Conservation (phyloP, 2,113 vertebrate genomes). For the Xyliphius kryptos region DNA sequence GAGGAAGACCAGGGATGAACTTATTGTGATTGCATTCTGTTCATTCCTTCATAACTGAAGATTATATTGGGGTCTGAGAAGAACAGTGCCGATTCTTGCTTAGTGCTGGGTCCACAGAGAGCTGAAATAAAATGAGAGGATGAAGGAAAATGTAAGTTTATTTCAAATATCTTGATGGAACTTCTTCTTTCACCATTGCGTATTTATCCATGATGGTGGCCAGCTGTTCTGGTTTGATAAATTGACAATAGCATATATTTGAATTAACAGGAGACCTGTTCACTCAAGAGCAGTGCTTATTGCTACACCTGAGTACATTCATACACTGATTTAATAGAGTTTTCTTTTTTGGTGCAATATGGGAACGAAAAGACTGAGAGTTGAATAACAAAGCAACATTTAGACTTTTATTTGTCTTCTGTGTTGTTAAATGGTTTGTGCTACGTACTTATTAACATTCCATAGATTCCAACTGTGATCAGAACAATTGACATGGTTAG, state of each 20-base stretch:
- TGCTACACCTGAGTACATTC: slow-evolving; percentile 33
- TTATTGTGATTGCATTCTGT: slow-evolving; percentile 21
- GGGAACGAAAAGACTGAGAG: slow-evolving; percentile 10
- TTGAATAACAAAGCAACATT: slow-evolving; percentile 21
- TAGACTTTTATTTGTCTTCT: too few species aligned
- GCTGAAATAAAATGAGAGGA: slow-evolving; percentile 20
- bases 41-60: slow-evolving; percentile 27
- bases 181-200: slow-evolving; percentile 31
- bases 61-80: slow-evolving; percentile 12
- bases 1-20: slow-evolving; percentile 17
- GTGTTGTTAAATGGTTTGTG: too few species aligned
- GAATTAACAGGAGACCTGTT: slow-evolving; percentile 36
- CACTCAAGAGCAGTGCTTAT: slow-evolving; percentile 24
- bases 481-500: too few species aligned
- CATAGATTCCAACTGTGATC: too few species aligned
- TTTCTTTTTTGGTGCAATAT: slow-evolving; percentile 17
- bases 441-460: too few species aligned
- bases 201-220: slow-evolving; percentile 38
- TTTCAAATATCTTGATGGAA: slow-evolving; percentile 40
- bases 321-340: slow-evolving; percentile 37
- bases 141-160: slow-evolving; percentile 24
- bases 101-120: slow-evolving; percentile 18
- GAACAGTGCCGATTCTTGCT: slow-evolving; percentile 20
- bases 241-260: slow-evolving; percentile 39
- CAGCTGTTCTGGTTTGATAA: slow-evolving; percentile 39